Percentiles rank a stretch among this genome's conserved stretches.
Evolutionary conservation across 2,888 invertebrate genomes (phyloP).

Genomic region (Hoplodrina blanda): DNA sequence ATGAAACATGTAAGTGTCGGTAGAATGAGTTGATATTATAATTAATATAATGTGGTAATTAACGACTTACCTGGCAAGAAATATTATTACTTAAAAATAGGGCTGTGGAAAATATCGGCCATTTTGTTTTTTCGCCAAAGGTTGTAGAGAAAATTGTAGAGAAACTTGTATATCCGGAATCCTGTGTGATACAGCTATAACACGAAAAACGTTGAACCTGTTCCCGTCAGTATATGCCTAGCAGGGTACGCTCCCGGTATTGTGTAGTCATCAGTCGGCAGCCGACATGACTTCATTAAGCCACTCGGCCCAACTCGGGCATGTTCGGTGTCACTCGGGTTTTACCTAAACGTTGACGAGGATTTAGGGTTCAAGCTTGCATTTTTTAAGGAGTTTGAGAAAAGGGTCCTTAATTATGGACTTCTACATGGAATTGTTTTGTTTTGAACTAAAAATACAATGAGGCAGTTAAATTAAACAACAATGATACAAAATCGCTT

Average conservation of each 20-base stretch:
- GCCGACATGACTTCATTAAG: conserved; percentile 54
- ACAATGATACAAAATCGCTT: no score
- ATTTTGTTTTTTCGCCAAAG: neutral
- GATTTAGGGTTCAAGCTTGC: conserved; percentile 7
- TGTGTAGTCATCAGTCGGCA: conserved; percentile 43
- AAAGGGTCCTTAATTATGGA: conserved; percentile 15
- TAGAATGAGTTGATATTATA: no score
- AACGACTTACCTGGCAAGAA: no score
- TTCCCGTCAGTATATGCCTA: neutral
- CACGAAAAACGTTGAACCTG: neutral
- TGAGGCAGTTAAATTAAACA: no score
- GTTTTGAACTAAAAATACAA: neutral
- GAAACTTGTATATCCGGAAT: neutral
- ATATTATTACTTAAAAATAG: no score
- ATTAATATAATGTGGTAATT: no score
- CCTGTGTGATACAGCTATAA: neutral
- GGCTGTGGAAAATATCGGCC: no score
- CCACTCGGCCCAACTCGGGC: conserved; percentile 26
- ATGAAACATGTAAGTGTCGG: conserved; percentile 20
- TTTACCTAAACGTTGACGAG: conserved; percentile 32
- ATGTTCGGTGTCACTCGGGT: conserved; percentile 33
- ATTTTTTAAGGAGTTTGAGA: conserved; percentile 22
- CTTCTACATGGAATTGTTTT: neutral
- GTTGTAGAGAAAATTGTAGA: neutral
- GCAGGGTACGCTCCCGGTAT: conserved; percentile 8